A percentile compares a stretch with the other conserved stretches of the same genome.
These are phyloP conservation scores for Octopus sinensis DNA, from an alignment of 1,140 invertebrate species.

Conservation along the genomic window DNA sequence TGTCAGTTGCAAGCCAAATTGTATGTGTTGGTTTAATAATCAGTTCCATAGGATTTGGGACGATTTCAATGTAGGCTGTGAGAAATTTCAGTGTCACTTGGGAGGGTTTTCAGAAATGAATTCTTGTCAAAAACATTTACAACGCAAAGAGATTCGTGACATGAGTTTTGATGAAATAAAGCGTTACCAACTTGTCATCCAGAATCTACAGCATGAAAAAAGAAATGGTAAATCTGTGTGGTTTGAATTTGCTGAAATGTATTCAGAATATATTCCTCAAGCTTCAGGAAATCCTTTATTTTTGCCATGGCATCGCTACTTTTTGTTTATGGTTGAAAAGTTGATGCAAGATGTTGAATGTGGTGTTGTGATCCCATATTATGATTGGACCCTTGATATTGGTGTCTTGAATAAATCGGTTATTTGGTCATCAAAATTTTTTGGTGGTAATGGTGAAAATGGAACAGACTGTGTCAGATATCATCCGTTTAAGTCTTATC, in stretches of 20 bases:
- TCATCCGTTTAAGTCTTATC: slow-evolving; percentile 44
- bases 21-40: slow-evolving; percentile 39
- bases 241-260: slow-evolving; percentile 38
- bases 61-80: slow-evolving; percentile 38
- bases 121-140: slow-evolving; percentile 25
- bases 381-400: slow-evolving; percentile 48
- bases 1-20: slow-evolving; percentile 31
- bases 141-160: slow-evolving; percentile 43
- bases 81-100: slow-evolving; percentile 36
- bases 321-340: slow-evolving; percentile 38
- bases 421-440: slow-evolving; percentile 41
- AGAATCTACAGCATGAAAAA: slow-evolving; percentile 28
- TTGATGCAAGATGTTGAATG: slow-evolving; percentile 40
- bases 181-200: slow-evolving; percentile 33
- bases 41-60: slow-evolving; percentile 34
- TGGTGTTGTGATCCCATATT: slow-evolving; percentile 44
- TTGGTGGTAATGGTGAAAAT: slow-evolving; percentile 44
- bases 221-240: slow-evolving; percentile 34
- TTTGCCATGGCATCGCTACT: slow-evolving; percentile 45
- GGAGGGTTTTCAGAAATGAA: slow-evolving; percentile 27
- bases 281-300: slow-evolving; percentile 36
- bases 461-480: slow-evolving; percentile 38
- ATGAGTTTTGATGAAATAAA: slow-evolving; percentile 35
- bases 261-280: slow-evolving; percentile 41
- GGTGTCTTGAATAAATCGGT: slow-evolving; percentile 35